Conservation (phyloP, 2,888 invertebrate species). For the Amphipyra tragopoginis region DNA sequence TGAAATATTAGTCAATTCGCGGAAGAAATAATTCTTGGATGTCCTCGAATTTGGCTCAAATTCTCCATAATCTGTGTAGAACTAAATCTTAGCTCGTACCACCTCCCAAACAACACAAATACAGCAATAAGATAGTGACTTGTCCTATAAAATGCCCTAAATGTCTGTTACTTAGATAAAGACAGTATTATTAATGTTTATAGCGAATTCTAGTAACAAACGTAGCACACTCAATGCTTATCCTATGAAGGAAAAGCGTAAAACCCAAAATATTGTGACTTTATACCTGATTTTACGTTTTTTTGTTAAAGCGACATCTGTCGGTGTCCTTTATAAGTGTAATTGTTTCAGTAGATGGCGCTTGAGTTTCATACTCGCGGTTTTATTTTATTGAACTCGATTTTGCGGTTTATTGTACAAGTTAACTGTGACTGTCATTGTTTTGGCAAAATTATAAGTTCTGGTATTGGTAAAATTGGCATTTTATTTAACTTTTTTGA, state of each 20-base stretch:
- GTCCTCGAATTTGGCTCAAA: background rate
- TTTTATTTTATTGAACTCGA: constrained; percentile 7
- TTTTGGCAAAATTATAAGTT: constrained; percentile 2
- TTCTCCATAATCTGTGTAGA: background rate
- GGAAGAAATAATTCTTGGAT: no score
- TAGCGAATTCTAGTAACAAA: constrained; percentile 49
- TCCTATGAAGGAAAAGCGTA: constrained; percentile 7
- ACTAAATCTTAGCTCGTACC: constrained; percentile 30
- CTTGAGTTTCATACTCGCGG: constrained; percentile 15
- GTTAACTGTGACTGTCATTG: constrained; percentile 2
- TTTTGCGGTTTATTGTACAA: background rate
- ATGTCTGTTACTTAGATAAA: constrained; percentile 48
- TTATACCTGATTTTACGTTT: constrained; percentile 27
- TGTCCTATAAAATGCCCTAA: constrained; percentile 34
- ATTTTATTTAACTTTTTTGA: no score
- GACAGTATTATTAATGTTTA: constrained; percentile 63
- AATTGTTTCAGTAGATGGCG: constrained; percentile 36
- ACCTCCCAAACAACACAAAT: constrained; percentile 11
- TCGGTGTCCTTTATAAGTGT: constrained; percentile 23
- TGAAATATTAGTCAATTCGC: no score
- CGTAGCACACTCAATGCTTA: constrained; percentile 25
- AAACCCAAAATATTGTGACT: constrained; percentile 5
- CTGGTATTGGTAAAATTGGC: constrained; percentile 11
- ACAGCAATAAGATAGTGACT: constrained; percentile 43
- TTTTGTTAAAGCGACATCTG: constrained; percentile 28